These are phyloP conservation scores for Sminthurinus aureus DNA, from an alignment of 2,888 invertebrate species.

Conservation along the genomic window DNA sequence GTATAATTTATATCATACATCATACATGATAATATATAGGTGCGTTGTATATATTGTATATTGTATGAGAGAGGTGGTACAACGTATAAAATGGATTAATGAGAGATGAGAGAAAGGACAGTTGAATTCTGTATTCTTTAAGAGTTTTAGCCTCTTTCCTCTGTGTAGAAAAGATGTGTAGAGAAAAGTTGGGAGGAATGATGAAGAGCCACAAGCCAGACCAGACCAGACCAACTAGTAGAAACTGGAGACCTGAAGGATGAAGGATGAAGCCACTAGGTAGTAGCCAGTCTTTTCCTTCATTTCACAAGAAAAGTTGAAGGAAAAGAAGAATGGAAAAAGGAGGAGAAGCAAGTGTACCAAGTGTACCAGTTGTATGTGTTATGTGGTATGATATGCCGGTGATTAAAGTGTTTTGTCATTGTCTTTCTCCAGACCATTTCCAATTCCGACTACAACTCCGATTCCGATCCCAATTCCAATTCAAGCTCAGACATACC, in stretches of 20 bases:
- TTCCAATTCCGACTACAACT: not conserved
- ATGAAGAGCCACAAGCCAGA: not conserved
- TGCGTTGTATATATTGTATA: not conserved
- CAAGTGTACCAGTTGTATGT: conserved; percentile 18
- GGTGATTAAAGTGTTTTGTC: conserved; percentile 53
- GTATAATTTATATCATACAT: too few species aligned
- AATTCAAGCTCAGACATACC: too few species aligned
- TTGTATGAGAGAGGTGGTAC: not conserved
- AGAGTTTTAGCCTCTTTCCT: not conserved
- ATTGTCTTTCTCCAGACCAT: conserved; percentile 45
- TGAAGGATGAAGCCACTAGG: conserved; percentile 12
- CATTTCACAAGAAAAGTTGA: not conserved
- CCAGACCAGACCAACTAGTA: not conserved
- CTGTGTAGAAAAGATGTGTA: not conserved
- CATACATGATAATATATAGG: too few species aligned
- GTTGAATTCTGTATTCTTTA: not conserved
- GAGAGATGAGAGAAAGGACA: not conserved
- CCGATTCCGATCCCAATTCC: not conserved
- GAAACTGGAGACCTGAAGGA: too few species aligned
- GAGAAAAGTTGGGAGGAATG: not conserved
- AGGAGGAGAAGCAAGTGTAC: not conserved
- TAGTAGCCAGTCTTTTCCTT: not conserved
- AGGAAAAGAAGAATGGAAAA: not conserved
- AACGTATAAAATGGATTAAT: not conserved
- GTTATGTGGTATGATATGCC: conserved; percentile 38